phyloP scores from a whole-genome alignment of 2,113 vertebrate species.

The Xyliphius kryptos region DNA sequence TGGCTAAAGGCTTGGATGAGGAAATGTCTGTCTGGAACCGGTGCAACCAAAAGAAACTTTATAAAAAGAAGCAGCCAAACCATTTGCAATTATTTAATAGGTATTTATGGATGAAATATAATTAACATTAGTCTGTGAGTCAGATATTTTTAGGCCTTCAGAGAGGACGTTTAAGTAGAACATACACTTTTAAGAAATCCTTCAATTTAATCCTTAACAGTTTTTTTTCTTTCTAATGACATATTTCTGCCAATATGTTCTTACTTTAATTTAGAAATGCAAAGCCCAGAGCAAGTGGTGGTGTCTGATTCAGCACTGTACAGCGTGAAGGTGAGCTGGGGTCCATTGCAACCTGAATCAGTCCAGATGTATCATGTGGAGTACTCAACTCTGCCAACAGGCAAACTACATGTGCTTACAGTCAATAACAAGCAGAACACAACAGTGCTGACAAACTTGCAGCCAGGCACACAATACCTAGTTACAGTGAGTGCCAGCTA shows the following conservation, averaged over 20 bases:
- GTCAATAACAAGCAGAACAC: slow-evolving; percentile 66
- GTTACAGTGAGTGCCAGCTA: slow-evolving; percentile 79
- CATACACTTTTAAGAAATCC: too few species aligned
- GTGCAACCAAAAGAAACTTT: too few species aligned
- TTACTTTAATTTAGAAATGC: slow-evolving; percentile 24
- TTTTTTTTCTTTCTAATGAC: too few species aligned
- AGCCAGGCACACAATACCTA: slow-evolving; percentile 80
- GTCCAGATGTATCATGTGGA: slow-evolving; percentile 72
- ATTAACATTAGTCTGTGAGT: too few species aligned
- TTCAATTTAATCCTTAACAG: too few species aligned
- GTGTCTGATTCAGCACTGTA: slow-evolving; percentile 69
- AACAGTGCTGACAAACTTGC: slow-evolving; percentile 74
- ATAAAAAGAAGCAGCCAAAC: too few species aligned
- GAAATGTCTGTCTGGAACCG: too few species aligned
- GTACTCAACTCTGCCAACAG: slow-evolving; percentile 72
- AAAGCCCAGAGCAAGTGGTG: slow-evolving; percentile 68
- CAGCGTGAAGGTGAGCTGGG: slow-evolving; percentile 84
- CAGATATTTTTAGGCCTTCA: too few species aligned
- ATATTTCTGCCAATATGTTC: background rate
- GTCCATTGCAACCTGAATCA: slow-evolving; percentile 61
- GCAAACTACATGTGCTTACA: slow-evolving; percentile 55
- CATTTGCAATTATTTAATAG: too few species aligned
- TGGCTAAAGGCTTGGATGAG: too few species aligned
- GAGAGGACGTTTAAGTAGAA: too few species aligned
- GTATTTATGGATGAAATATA: too few species aligned